A percentile compares a stretch with the other conserved stretches of the same genome.
Conservation (phyloP, 2,113 vertebrate genomes). For the Leucopsar rothschildi region DNA sequence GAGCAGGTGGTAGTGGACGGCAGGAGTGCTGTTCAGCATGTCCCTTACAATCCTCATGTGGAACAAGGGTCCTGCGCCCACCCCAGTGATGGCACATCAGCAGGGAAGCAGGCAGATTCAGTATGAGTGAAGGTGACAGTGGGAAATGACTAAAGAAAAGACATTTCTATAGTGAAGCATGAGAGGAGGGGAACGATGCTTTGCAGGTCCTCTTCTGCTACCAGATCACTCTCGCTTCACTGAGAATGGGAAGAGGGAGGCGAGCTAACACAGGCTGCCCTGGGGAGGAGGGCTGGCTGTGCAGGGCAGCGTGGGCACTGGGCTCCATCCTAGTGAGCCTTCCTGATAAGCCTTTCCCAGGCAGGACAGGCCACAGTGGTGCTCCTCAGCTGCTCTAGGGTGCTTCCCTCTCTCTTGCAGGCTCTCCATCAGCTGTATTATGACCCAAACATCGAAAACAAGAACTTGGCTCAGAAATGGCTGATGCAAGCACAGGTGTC, state of each 20-base stretch:
- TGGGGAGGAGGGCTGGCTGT: background rate
- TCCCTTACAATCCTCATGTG: background rate
- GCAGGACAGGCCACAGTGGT: background rate
- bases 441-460: slow-evolving; percentile 98
- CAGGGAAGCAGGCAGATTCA: background rate
- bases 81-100: background rate
- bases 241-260: background rate
- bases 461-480: slow-evolving; percentile 99
- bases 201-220: background rate
- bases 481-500: slow-evolving; percentile 99
- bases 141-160: background rate
- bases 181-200: background rate
- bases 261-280: background rate
- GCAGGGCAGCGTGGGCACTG: background rate
- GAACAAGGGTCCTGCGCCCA: background rate
- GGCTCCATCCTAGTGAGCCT: background rate
- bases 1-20: background rate
- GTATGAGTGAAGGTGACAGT: background rate
- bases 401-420: slow-evolving; percentile 70
- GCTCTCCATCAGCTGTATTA: slow-evolving; percentile 98
- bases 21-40: background rate
- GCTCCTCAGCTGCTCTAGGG: slow-evolving; percentile 7
- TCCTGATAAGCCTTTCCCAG: background rate
- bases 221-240: fast-evolving
- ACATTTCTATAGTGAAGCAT: background rate